Percentiles rank a stretch among this genome's conserved stretches.
These are phyloP conservation scores for Cervus canadensis DNA, from an alignment of 2,113 vertebrate genomes.

Conservation along the genomic window DNA sequence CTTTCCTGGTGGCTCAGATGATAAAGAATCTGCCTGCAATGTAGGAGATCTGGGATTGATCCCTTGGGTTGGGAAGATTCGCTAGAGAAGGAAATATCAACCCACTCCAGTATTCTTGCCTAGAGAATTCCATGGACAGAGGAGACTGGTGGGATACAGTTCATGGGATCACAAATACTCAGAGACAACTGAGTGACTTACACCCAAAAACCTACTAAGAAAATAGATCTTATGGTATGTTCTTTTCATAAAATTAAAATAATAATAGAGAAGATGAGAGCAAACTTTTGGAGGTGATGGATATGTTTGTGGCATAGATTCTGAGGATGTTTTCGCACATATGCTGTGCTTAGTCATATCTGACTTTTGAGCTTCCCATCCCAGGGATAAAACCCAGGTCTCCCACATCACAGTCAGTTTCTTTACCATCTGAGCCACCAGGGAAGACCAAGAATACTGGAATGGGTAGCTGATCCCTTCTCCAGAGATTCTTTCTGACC, in stretches of 20 bases:
- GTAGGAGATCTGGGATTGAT: background rate
- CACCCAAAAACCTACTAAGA: background rate
- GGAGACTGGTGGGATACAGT: background rate
- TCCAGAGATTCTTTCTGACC: background rate
- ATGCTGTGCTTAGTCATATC: background rate
- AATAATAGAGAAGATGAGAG: background rate
- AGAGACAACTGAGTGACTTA: background rate
- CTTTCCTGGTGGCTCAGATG: background rate
- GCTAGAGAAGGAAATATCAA: background rate
- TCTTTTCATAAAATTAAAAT: background rate
- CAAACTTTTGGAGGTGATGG: background rate
- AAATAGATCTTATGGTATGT: background rate
- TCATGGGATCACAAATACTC: background rate
- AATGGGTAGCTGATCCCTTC: background rate
- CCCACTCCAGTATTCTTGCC: background rate
- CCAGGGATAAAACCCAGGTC: background rate
- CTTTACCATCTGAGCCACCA: background rate
- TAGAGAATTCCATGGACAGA: background rate
- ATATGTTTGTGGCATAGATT: background rate
- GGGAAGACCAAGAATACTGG: background rate
- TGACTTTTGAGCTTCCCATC: background rate
- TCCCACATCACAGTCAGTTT: accelerated
- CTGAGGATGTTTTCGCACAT: background rate
- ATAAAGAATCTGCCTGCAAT: background rate
- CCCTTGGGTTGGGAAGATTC: background rate